phyloP scores from a whole-genome alignment of 2,888 invertebrate species.

The Oligia latruncula region DNA sequence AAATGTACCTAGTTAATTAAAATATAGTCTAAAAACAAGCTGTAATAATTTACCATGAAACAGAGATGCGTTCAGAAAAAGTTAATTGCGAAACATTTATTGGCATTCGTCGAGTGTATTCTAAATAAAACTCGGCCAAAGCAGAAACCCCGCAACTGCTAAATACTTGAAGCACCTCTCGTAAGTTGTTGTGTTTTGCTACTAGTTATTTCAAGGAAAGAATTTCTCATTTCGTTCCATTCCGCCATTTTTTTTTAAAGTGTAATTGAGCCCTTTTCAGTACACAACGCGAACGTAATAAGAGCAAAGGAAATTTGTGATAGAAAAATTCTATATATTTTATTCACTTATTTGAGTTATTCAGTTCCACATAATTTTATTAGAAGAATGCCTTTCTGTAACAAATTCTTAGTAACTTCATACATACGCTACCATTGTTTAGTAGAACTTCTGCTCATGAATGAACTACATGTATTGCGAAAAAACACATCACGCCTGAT shows the following conservation, averaged over 20 bases:
- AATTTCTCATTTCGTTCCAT: slow-evolving; percentile 75
- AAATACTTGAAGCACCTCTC: slow-evolving; percentile 51
- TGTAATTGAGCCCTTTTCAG: slow-evolving; percentile 65
- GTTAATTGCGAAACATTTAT: slow-evolving; percentile 29
- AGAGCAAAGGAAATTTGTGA: slow-evolving; percentile 58
- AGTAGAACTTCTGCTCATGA: background rate
- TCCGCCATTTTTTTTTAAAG: slow-evolving; percentile 70
- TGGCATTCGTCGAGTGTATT: slow-evolving; percentile 23
- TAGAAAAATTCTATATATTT: slow-evolving; percentile 27
- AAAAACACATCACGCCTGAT: background rate
- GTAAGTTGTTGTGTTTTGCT: slow-evolving; percentile 45
- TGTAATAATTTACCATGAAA: background rate
- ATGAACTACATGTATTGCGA: background rate
- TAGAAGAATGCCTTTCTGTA: background rate
- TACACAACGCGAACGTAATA: slow-evolving; percentile 70
- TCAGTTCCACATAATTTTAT: slow-evolving; percentile 15
- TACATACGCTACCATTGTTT: background rate
- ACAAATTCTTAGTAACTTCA: background rate
- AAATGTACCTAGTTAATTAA: background rate
- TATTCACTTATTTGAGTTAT: slow-evolving; percentile 34
- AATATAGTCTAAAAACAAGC: background rate
- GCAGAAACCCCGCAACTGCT: slow-evolving; percentile 26
- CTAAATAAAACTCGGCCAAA: slow-evolving; percentile 45
- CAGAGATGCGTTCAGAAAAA: slow-evolving; percentile 6
- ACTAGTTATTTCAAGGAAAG: slow-evolving; percentile 64